Conservation (phyloP, 2,797 vertebrate genomes). For the Neosalanx taihuensis region DNA sequence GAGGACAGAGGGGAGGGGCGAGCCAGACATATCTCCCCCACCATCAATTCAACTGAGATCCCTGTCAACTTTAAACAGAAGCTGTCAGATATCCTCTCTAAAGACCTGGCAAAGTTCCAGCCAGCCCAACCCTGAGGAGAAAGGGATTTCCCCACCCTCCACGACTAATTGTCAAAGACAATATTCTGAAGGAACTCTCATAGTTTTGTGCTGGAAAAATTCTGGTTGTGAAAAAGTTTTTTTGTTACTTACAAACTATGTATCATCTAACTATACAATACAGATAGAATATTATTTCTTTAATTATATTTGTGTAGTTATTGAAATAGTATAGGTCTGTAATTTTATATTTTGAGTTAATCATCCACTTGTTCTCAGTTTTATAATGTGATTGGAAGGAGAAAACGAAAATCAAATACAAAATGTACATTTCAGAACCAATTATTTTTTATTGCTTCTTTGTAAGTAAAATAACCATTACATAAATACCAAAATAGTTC, state of each 20-base stretch:
- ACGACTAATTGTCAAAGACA: conserved; percentile 45
- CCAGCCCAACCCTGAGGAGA: conserved; percentile 33
- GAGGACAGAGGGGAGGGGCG: conserved; percentile 38
- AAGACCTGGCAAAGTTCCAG: conserved; percentile 67
- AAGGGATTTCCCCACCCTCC: conserved; percentile 30
- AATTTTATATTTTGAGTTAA: not conserved
- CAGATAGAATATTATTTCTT: not conserved
- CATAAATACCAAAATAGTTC: conserved; percentile 70
- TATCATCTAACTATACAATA: too few species aligned
- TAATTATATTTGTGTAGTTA: not conserved
- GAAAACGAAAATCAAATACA: not conserved
- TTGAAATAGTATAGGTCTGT: not conserved
- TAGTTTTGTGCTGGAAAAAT: not conserved
- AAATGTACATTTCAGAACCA: conserved; percentile 13
- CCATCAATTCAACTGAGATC: conserved; percentile 36
- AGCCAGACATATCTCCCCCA: conserved; percentile 28
- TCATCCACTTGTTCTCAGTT: not conserved
- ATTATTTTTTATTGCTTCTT: conserved; percentile 61
- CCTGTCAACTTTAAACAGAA: conserved; percentile 68
- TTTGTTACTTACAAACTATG: too few species aligned
- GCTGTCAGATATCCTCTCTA: conserved; percentile 69
- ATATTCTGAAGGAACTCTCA: conserved; percentile 3
- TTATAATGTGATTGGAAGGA: not conserved
- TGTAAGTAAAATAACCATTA: conserved; percentile 57
- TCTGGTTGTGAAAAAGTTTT: too few species aligned